Conservation (phyloP, 2,113 vertebrate species). For the Chroicocephalus ridibundus region DNA sequence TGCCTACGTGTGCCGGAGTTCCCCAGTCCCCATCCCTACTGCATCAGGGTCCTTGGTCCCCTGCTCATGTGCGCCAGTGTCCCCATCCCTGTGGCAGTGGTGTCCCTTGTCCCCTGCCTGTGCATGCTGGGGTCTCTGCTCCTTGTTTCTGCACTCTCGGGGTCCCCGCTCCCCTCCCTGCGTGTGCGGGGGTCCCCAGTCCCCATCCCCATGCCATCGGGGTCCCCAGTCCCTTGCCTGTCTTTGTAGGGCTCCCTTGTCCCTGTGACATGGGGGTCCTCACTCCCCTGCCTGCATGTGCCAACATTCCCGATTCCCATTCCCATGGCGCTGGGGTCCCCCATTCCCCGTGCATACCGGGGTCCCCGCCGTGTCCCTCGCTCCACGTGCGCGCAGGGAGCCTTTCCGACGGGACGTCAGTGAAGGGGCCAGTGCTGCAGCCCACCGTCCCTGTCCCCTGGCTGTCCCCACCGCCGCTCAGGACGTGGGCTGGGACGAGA, state of each 20-base stretch:
- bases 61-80: fast-evolving
- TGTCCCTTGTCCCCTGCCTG: background rate
- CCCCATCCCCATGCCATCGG: background rate
- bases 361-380: fast-evolving
- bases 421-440: fast-evolving
- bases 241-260: background rate
- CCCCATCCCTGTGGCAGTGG: background rate
- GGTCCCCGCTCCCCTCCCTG: background rate
- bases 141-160: fast-evolving
- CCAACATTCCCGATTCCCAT: background rate
- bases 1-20: background rate
- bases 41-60: background rate
- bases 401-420: fast-evolving
- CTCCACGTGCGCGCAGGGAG: fast-evolving
- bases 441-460: fast-evolving
- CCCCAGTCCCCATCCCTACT: fast-evolving
- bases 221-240: background rate
- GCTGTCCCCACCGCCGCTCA: fast-evolving
- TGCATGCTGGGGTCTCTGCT: background rate
- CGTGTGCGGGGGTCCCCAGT: background rate
- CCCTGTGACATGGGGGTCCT: background rate
- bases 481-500: fast-evolving
- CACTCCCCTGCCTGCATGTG: fast-evolving
- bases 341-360: fast-evolving
- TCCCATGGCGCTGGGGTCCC: background rate